phyloP scores from a whole-genome alignment of 2,797 vertebrate genomes.

The Xenopus petersii region DNA sequence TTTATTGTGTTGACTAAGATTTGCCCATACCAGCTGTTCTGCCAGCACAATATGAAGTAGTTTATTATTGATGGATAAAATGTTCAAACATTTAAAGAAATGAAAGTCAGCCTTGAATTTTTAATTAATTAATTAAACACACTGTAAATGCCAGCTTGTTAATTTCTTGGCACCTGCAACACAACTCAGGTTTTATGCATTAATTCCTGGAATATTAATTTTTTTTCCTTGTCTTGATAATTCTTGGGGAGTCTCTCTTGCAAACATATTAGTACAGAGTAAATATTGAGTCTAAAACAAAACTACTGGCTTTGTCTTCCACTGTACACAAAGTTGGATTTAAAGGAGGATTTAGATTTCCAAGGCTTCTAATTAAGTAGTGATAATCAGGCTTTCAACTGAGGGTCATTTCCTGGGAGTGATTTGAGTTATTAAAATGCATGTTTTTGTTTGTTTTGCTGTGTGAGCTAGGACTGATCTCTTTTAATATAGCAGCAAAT shows the following conservation, averaged over 20 bases:
- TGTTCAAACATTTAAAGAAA: conserved; percentile 86
- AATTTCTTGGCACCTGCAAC: conserved; percentile 97
- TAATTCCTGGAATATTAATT: conserved; percentile 78
- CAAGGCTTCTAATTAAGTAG: conserved; percentile 97
- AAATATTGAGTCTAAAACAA: conserved; percentile 99
- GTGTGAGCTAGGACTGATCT: conserved; percentile 91
- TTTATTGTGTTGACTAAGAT: conserved; percentile 52
- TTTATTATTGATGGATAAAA: conserved; percentile 81
- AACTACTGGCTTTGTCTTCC: conserved; percentile 80
- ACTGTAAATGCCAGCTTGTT: conserved; percentile 94
- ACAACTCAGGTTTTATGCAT: conserved; percentile 77
- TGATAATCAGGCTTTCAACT: conserved; percentile 92
- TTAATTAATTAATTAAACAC: conserved; percentile 93
- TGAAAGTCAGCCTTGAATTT: conserved; percentile 85
- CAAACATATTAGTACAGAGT: conserved; percentile 95
- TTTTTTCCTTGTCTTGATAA: conserved; percentile 75
- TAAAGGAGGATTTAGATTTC: conserved; percentile 83
- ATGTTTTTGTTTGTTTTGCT: conserved; percentile 95
- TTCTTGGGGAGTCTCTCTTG: conserved; percentile 82
- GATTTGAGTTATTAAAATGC: conserved; percentile 98
- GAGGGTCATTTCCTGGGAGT: conserved; percentile 95
- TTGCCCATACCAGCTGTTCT: conserved; percentile 70
- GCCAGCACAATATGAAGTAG: conserved; percentile 66
- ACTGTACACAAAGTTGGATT: conserved; percentile 80
- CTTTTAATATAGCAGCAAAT: conserved; percentile 98